Evolutionary conservation across 2,888 invertebrate species (phyloP), one percentile per base, ranked within the genome.

Genomic region (Limnephilus lunatus): DNA sequence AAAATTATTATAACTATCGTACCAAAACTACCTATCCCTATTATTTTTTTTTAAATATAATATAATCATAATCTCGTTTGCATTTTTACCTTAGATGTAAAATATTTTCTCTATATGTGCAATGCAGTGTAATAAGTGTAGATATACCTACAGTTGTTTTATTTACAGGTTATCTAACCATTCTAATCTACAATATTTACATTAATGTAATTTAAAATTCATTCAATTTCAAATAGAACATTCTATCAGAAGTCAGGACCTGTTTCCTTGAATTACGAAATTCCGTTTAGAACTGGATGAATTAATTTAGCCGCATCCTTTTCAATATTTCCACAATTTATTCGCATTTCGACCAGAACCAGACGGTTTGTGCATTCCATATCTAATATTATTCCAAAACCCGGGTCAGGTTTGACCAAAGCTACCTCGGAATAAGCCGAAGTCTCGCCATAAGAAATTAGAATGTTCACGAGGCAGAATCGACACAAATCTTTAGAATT

Each of bases 311-410:
- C 31, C 53, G 68, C 87, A 87, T 19, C 87, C 87, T 53, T 68
- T 87, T 32, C 68, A 31, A 25, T 14, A 87, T 68, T 19, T 31
- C 31, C 53, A 68, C 53, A 30, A 53, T 87, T 30, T 32, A 87
- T 87, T 87, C 87, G 15, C 48, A 87, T 30, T 53, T 87, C n/a
- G 68, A 68, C n/a, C 68, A 68, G n/a, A 68, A 25, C 25, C 68
- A 39, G 53, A 31, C 87, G 68, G 87, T 30, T 53, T 53, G 87
- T 53, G 87, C 87, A 87, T 87, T 87, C 87, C 68, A 31, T 30
- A 87, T 85, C 85, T 85, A 85, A 85, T 85, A 85, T 31, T 86
- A 86, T 86, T 86, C 85, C 31, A 32, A 32, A 83, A 30, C 48
- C 14, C 31, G 31, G 31, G 19, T 19, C 31, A n/a, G 87, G 31